phyloP scores from a whole-genome alignment of 2,797 vertebrate species.

The Euthynnus affinis region DNA sequence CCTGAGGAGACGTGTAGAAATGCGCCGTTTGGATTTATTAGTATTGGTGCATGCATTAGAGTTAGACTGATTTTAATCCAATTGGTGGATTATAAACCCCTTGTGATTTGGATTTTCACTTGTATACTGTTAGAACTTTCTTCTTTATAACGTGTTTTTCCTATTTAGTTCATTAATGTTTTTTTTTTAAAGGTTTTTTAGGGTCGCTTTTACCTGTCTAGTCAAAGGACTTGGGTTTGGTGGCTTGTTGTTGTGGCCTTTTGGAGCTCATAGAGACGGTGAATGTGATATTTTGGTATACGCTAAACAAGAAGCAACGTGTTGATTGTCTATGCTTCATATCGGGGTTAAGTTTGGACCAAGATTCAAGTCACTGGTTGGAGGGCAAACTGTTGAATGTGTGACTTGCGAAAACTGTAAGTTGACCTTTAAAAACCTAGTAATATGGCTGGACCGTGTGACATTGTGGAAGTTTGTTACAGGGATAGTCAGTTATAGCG shows the following conservation, averaged over 20 bases:
- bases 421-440: no score
- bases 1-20: slow-evolving; percentile 19
- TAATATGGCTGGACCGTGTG: no score
- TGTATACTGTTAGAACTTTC: no score
- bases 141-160: no score
- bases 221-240: neutral
- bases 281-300: neutral
- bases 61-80: neutral
- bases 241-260: neutral
- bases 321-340: no score
- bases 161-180: neutral
- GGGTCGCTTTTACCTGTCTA: neutral
- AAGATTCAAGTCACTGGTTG: no score
- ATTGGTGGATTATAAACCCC: neutral
- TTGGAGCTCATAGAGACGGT: neutral
- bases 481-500: no score
- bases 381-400: no score
- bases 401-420: no score
- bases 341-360: no score
- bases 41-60: neutral
- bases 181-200: neutral
- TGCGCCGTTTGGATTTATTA: slow-evolving; percentile 4
- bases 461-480: no score
- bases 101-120: neutral
- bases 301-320: no score